A percentile compares a stretch with the other conserved stretches of the same genome.
Conservation (phyloP, 1,140 invertebrate genomes). For the Ooceraea biroi region DNA sequence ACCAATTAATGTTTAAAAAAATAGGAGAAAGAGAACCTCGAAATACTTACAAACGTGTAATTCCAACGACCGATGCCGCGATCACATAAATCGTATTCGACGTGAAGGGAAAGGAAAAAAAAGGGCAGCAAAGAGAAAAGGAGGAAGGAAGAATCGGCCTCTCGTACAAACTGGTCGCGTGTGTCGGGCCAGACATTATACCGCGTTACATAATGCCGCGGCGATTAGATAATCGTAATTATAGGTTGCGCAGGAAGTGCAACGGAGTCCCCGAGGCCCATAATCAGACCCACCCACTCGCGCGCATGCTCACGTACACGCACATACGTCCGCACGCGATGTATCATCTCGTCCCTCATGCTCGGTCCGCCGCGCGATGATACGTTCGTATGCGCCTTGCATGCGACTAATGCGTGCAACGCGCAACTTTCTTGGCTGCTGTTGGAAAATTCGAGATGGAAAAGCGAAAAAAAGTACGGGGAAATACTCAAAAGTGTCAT, state of each 20-base stretch:
- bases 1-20: constrained; percentile 17
- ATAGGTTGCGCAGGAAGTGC: constrained; percentile 66
- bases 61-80: background rate
- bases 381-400: no score
- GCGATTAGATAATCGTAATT: constrained; percentile 67
- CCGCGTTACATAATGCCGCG: constrained; percentile 56
- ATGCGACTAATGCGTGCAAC: constrained; percentile 14
- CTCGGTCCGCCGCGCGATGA: background rate
- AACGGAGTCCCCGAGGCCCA: constrained; percentile 54
- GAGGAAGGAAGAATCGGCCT: constrained; percentile 21
- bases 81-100: background rate
- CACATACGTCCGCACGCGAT: background rate
- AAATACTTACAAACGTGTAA: background rate
- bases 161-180: constrained; percentile 31
- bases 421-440: constrained; percentile 13
- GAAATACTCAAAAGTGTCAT: background rate
- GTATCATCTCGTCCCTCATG: background rate
- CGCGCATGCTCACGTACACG: constrained; percentile 31
- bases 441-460: constrained; percentile 10
- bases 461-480: background rate
- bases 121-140: background rate
- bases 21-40: background rate
- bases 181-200: constrained; percentile 40
- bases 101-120: background rate
- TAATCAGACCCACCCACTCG: constrained; percentile 58